Evolutionary conservation across 2,888 invertebrate genomes (phyloP), one percentile per base, ranked within the genome.

Genomic region (Xanthorhoe designata): DNA sequence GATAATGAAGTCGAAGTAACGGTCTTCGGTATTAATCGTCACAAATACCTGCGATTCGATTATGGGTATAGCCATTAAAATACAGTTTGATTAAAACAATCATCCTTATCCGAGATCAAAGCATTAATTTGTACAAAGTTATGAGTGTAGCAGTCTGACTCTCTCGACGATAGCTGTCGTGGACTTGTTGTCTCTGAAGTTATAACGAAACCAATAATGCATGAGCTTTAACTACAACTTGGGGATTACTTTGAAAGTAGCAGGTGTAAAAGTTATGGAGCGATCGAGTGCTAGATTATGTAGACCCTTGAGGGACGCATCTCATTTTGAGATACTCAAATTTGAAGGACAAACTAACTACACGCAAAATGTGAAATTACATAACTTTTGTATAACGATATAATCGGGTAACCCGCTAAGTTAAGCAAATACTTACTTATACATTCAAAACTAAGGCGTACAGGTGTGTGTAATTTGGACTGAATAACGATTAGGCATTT

Each of bases 161-260:
- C 15, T 18, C 42, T 19, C 29, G 58, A 45, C 59, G 47, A 52
- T 60, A 60, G 47, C 51, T 38, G 52, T 15, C 18, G 24, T 32
- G 53, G 57, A 52, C 51, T 66, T 62, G 38, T 42, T 13, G 52
- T 54, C 54, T 64, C 52, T 51, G 54, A 54, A 63, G 42, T 66
- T 58, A 53, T 71, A 64, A 66, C 63, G 62, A 71, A 64, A 66
- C 63, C 64, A 66, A 72, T 66, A 66, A 68, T 68, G 55, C 53
- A 64, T 61, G 53, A 70, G 66, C 49, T 56, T 58, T 45, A 56
- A 56, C 56, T 65, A 42, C 38, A 60, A 68, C 58, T 65, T 47
- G 47, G 29, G 42, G 7, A 66, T 66, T 66, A 68, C 68, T 57
- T 66, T 50, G 51, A 49, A 57, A 52, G 69, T 64, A 18, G 52